Percentiles rank a stretch among this genome's conserved stretches.
phyloP scores from a whole-genome alignment of 2,888 invertebrate genomes.

The Chrysolina oricalcia region DNA sequence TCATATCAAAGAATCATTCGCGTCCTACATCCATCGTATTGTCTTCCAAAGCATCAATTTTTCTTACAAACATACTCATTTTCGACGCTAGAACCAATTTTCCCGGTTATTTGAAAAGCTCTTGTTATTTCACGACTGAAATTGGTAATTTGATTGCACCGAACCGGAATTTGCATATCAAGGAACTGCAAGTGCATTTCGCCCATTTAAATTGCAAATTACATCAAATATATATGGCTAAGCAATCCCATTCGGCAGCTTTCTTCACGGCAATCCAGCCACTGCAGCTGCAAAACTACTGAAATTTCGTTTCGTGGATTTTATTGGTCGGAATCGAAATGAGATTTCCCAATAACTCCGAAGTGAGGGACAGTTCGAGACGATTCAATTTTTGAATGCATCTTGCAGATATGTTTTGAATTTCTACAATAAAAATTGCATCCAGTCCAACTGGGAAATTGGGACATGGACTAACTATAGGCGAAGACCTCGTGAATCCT shows the following conservation, averaged over 20 bases:
- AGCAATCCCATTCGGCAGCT: slow-evolving; percentile 17
- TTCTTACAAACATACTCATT: slow-evolving; percentile 13
- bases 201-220: slow-evolving; percentile 36
- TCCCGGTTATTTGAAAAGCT: slow-evolving; percentile 23
- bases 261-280: slow-evolving; percentile 17
- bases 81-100: slow-evolving; percentile 14
- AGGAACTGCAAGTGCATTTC: slow-evolving; percentile 44
- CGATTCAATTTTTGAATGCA: neutral
- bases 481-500: too few relatives aligned
- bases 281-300: slow-evolving; percentile 9
- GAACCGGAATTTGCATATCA: slow-evolving; percentile 40
- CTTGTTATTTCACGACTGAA: slow-evolving; percentile 22
- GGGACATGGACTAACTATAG: too few relatives aligned
- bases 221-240: slow-evolving; percentile 30
- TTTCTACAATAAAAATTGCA: too few relatives aligned
- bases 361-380: neutral
- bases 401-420: too few relatives aligned
- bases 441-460: too few relatives aligned
- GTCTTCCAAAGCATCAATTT: neutral
- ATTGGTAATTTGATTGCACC: slow-evolving; percentile 15
- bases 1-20: neutral
- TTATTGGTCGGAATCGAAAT: neutral
- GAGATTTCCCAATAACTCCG: neutral
- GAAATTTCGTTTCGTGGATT: neutral
- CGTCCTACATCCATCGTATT: neutral